Percentiles rank a stretch among this genome's conserved stretches.
These are phyloP conservation scores for Lamprologus sp. DNA, from an alignment of 2,113 vertebrate genomes.

Conservation along the genomic window DNA sequence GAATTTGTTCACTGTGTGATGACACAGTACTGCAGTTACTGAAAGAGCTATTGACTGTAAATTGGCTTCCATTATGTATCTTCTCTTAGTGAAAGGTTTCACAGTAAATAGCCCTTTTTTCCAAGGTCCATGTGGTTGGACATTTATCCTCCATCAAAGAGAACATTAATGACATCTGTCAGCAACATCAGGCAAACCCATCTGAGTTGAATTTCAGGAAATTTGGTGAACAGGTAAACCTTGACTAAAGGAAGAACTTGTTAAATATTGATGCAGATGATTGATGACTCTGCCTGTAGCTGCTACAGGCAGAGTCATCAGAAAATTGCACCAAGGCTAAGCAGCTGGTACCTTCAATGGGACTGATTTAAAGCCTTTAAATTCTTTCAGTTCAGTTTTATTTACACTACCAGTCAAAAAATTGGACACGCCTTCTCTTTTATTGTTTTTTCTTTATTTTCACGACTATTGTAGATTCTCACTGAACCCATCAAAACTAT, in stretches of 20 bases:
- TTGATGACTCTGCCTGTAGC: neutral
- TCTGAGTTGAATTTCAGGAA: neutral
- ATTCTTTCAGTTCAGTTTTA: neutral
- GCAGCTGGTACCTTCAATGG: neutral
- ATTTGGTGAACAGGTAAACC: neutral
- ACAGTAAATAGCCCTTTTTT: neutral
- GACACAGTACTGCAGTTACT: neutral
- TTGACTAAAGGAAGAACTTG: neutral
- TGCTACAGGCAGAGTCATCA: neutral
- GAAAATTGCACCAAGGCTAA: neutral
- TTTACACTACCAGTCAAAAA: neutral
- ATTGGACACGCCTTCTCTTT: neutral
- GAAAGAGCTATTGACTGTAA: neutral
- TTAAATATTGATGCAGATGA: neutral
- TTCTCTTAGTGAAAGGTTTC: neutral
- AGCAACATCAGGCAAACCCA: neutral
- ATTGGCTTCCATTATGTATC: conserved; percentile 1
- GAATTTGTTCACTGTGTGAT: neutral
- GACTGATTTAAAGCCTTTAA: neutral
- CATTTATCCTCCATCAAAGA: neutral
- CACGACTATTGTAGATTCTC: neutral
- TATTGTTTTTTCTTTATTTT: neutral
- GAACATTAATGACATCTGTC: neutral
- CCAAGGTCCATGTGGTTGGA: neutral
- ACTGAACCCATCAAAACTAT: neutral